These are phyloP conservation scores for Orientallactaga bullata DNA, from an alignment of 2,113 vertebrate species.

Conservation along the genomic window DNA sequence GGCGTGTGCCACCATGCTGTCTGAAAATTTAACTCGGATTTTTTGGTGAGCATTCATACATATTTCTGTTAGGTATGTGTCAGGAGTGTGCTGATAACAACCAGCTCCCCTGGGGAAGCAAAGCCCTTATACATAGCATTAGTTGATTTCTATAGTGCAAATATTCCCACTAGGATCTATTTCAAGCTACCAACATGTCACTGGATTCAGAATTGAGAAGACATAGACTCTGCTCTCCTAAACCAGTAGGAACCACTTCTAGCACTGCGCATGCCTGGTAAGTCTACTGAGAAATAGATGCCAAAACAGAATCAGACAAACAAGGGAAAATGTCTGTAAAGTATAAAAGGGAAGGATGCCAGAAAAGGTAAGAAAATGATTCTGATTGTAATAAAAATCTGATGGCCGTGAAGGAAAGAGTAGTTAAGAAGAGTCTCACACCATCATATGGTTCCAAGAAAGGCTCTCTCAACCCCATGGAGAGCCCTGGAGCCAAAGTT, in stretches of 20 bases:
- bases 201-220: constrained; percentile 21
- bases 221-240: not conserved
- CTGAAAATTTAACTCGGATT: too few relatives aligned
- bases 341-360: constrained; percentile 21
- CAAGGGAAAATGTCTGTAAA: constrained; percentile 16
- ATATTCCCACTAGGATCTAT: not conserved
- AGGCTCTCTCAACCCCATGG: not conserved
- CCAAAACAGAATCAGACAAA: constrained; percentile 39
- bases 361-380: constrained; percentile 32
- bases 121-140: not conserved
- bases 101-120: not conserved
- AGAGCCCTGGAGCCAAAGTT: not conserved
- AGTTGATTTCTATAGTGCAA: constrained; percentile 30
- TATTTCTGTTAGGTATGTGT: constrained; percentile 23
- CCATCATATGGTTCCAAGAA: not conserved
- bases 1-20: too few relatives aligned
- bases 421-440: not conserved
- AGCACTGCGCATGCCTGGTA: constrained; percentile 27
- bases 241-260: not conserved
- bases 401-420: constrained; percentile 3
- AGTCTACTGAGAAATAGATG: constrained; percentile 51
- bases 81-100: constrained; percentile 34
- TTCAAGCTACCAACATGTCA: constrained; percentile 53
- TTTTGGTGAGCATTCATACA: not conserved
- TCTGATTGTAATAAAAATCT: constrained; percentile 41